A percentile compares a stretch with the other conserved stretches of the same genome.
phyloP scores from a whole-genome alignment of 2,797 vertebrate genomes.

The Thaleichthys pacificus region DNA sequence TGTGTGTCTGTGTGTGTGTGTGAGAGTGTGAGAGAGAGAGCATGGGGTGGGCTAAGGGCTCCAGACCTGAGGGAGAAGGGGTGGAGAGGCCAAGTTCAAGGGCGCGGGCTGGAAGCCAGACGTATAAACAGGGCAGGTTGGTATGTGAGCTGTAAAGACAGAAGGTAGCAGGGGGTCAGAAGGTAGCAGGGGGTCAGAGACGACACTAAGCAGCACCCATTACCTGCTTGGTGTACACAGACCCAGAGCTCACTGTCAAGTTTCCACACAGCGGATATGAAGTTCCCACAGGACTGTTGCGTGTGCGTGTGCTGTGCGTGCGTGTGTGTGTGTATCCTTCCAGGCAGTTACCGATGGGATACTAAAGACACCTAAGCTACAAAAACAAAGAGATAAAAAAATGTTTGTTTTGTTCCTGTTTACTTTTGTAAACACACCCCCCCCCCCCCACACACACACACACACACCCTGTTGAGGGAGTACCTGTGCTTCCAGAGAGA shows the following conservation, averaged over 20 bases:
- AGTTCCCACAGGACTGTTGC: constrained; percentile 31
- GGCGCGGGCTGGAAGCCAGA: constrained; percentile 73
- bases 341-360: background rate
- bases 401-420: constrained; percentile 47
- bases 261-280: constrained; percentile 38
- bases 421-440: constrained; percentile 9
- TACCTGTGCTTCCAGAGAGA: too few relatives aligned
- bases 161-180: constrained; percentile 65
- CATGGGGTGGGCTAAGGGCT: constrained; percentile 32
- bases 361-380: background rate
- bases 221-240: constrained; percentile 77
- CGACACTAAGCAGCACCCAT: constrained; percentile 80
- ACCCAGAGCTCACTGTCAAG: constrained; percentile 69
- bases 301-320: background rate
- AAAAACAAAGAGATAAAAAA: constrained; percentile 35
- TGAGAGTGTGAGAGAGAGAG: constrained; percentile 40
- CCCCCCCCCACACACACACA: too few relatives aligned
- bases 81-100: constrained; percentile 72
- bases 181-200: constrained; percentile 62
- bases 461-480: too few relatives aligned
- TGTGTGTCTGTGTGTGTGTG: constrained; percentile 15
- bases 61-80: constrained; percentile 6
- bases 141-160: constrained; percentile 78
- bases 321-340: background rate
- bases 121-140: constrained; percentile 75